Conservation (phyloP, 1,140 invertebrate genomes). For the Drosophila paulistorum region DNA sequence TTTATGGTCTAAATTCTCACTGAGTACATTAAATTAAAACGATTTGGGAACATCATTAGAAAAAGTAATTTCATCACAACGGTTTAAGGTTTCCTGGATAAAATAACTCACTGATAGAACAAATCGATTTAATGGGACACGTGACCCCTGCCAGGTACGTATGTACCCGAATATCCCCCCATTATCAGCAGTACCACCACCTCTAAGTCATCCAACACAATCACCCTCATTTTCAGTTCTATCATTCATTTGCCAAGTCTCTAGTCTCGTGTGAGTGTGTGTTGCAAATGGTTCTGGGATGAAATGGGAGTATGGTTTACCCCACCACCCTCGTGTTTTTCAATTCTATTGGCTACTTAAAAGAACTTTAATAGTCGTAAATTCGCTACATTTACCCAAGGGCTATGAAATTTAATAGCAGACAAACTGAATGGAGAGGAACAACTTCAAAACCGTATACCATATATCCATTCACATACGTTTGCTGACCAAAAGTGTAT, state of each 20-base stretch:
- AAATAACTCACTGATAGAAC: constrained; percentile 37
- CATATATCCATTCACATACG: constrained; percentile 22
- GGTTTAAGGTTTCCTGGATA: constrained; percentile 28
- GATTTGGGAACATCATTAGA: not conserved
- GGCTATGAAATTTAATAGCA: constrained; percentile 79
- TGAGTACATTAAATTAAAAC: not conserved
- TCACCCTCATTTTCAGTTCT: constrained; percentile 11
- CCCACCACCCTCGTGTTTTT: constrained; percentile 19
- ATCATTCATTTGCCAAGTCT: constrained; percentile 6
- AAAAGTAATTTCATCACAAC: constrained; percentile 1
- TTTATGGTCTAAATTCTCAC: too few species aligned
- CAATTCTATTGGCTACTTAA: constrained; percentile 66
- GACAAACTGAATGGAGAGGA: constrained; percentile 25
- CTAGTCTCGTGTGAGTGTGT: not conserved
- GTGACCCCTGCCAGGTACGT: constrained; percentile 40
- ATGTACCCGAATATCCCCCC: constrained; percentile 25
- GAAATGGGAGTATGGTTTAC: not conserved
- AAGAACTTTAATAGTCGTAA: constrained; percentile 71
- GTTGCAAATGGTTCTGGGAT: not conserved
- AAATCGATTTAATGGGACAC: constrained; percentile 51
- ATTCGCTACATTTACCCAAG: constrained; percentile 63
- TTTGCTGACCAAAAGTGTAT: constrained; percentile 42
- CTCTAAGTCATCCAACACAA: not conserved
- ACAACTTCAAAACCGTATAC: constrained; percentile 16
- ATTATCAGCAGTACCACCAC: not conserved